Conservation (phyloP, 2,888 invertebrate genomes). For the Cynaeus angustus region DNA sequence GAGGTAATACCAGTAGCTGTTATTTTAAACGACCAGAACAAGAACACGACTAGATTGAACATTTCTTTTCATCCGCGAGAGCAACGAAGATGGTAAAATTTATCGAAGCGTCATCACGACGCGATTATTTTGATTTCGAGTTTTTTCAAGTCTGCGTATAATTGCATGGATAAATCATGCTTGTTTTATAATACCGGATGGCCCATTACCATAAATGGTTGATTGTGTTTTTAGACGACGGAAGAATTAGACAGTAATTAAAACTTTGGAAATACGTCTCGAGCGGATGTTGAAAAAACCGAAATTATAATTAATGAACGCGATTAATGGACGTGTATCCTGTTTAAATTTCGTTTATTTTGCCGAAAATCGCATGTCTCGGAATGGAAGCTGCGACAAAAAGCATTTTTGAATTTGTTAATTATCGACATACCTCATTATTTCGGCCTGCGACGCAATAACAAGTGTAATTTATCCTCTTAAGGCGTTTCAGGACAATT, state of each 20-base stretch:
- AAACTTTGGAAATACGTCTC: neutral
- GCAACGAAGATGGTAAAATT: conserved; percentile 38
- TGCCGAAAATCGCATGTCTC: too few species aligned
- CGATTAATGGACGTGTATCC: conserved; percentile 11
- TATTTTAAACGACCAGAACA: conserved; percentile 55
- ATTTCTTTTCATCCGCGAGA: conserved; percentile 30
- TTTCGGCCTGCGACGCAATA: conserved; percentile 4
- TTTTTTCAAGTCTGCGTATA: conserved; percentile 29
- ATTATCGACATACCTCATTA: conserved; percentile 9
- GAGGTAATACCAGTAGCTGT: conserved; percentile 55
- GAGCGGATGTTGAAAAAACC: conserved; percentile 8
- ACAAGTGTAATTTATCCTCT: conserved; percentile 11
- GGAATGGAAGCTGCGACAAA: conserved; percentile 18
- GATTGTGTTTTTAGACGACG: conserved; percentile 13
- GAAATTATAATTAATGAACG: conserved; percentile 8
- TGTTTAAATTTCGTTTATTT: neutral
- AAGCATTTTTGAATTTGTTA: conserved; percentile 8
- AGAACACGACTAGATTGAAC: conserved; percentile 48
- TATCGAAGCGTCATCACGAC: conserved; percentile 53
- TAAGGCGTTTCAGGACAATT: conserved; percentile 4
- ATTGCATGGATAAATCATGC: conserved; percentile 3
- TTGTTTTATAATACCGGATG: conserved; percentile 11
- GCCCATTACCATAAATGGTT: conserved; percentile 26
- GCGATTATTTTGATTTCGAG: conserved; percentile 55
- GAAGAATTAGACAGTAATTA: conserved; percentile 1